These are phyloP conservation scores for Gobio gobio DNA, from an alignment of 2,113 vertebrate genomes.

Conservation along the genomic window DNA sequence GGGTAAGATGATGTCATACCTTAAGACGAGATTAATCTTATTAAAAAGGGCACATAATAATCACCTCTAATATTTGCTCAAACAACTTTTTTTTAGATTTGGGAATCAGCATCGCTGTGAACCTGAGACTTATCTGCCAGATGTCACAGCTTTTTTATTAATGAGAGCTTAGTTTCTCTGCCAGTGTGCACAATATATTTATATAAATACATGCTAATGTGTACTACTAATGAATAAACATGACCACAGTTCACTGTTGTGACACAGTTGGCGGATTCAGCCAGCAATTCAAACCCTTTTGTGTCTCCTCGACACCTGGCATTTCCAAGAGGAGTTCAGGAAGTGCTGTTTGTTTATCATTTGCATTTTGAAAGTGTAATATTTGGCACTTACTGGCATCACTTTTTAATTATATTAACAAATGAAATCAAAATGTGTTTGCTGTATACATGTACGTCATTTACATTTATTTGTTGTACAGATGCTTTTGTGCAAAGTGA, in stretches of 20 bases:
- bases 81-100: not conserved
- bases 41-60: conserved; percentile 28
- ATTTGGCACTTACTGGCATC: not conserved
- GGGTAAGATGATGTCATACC: conserved; percentile 12
- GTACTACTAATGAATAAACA: conserved; percentile 17
- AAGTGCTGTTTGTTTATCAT: not conserved
- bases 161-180: conserved; percentile 1
- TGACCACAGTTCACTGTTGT: not conserved
- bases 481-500: not conserved
- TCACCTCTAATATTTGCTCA: conserved; percentile 18
- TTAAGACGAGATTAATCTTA: conserved; percentile 8
- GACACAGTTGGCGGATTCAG: not conserved
- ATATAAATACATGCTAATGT: conserved; percentile 11
- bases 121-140: conserved; percentile 3
- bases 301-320: conserved; percentile 1
- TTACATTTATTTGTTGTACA: not conserved
- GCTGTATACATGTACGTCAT: not conserved
- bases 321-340: not conserved
- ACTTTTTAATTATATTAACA: not conserved
- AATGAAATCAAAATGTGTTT: not conserved
- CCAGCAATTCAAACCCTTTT: not conserved
- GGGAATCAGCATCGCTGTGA: not conserved
- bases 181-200: not conserved
- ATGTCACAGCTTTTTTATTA: not conserved
- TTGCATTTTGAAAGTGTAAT: not conserved